Percentiles rank a stretch among this genome's conserved stretches.
Evolutionary conservation across 2,113 vertebrate genomes (phyloP).

Genomic region (Cynoglossus semilaevis): DNA sequence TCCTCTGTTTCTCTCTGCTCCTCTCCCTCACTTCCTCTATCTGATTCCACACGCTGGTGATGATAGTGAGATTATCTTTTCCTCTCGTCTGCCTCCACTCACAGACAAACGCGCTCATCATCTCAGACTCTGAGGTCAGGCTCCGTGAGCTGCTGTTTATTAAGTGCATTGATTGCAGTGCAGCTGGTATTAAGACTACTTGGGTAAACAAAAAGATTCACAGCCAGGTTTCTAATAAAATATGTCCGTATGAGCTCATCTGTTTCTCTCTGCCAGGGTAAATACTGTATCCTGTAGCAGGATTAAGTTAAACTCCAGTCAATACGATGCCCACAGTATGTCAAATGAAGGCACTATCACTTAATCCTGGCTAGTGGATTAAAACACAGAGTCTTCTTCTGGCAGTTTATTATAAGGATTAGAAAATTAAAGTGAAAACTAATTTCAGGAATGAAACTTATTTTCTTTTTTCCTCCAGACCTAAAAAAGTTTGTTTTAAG

Average conservation of each 20-base stretch:
- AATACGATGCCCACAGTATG: conserved; percentile 45
- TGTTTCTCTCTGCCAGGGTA: conserved; percentile 49
- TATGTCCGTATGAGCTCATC: conserved; percentile 58
- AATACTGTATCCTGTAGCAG: conserved; percentile 43
- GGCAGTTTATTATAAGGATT: not conserved
- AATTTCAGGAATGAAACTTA: conserved; percentile 6
- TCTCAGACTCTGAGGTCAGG: conserved; percentile 72
- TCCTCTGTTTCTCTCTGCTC: conserved; percentile 47
- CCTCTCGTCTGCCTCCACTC: conserved; percentile 57
- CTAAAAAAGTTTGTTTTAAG: conserved; percentile 2
- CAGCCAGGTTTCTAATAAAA: conserved; percentile 70
- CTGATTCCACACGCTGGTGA: conserved; percentile 49
- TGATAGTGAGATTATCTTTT: conserved; percentile 60
- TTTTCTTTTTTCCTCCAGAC: conserved; percentile 1
- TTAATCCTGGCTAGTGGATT: conserved; percentile 20
- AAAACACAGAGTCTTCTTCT: conserved; percentile 15
- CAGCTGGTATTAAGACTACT: conserved; percentile 79
- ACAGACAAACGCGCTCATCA: conserved; percentile 80
- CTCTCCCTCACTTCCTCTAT: conserved; percentile 41
- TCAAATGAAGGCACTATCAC: conserved; percentile 40
- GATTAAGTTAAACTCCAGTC: conserved; percentile 44
- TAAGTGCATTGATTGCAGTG: conserved; percentile 83
- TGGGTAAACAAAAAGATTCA: conserved; percentile 78
- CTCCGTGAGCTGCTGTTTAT: conserved; percentile 86
- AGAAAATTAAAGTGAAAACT: not conserved